Base-by-base conservation (phyloP, 2,888 invertebrate genomes). In the Alentia gelatinosa region DNA sequence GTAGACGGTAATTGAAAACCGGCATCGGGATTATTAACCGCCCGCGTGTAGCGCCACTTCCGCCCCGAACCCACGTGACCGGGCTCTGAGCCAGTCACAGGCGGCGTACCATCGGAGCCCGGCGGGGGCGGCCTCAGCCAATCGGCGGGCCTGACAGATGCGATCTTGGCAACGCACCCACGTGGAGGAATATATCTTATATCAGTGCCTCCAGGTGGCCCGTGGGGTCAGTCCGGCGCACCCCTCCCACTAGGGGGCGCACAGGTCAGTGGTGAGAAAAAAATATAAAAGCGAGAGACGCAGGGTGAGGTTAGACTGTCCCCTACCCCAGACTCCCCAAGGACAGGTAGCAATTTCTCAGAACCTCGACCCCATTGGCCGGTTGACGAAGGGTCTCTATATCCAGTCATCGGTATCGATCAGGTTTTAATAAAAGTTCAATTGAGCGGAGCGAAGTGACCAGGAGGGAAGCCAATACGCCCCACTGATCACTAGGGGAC, bases 131-230 rank as follows among this genome's bases (percentile, higher is more conserved):
- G 79, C 35, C 37, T 79, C n/a, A 35, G 79, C 37, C 79, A 79
- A 79, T 79, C 79, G 79, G 37, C 37, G 79, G 79, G 23, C 9
- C 79, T 79, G 79, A 79, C 79, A 79, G 79, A 79, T 79, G 79
- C n/a, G 79, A 39, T 79, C 37, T 1, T 23, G 79, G 37, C 12
- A 39, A 23, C 39, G n/a, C 30, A 74, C 12, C 15, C 30, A 74
- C 30, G 74, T 33, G 74, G 37, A 19, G 79, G 79, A n/a, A 19
- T 79, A 79, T 79, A 79, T 3, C 37, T 79, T 39, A 79, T 79
- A 79, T 79, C 79, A 79, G 79, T 1, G 37, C 79, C 15, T 1
- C 37, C 79, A 79, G 79, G 79, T 79, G 79, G 79, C 23, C 79
- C 7, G 4, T 5, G 79, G 23, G 79, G 79, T 74, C 74, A 74